These are phyloP conservation scores for Taenioides sp. DNA, from an alignment of 2,797 vertebrate genomes.

Conservation along the genomic window DNA sequence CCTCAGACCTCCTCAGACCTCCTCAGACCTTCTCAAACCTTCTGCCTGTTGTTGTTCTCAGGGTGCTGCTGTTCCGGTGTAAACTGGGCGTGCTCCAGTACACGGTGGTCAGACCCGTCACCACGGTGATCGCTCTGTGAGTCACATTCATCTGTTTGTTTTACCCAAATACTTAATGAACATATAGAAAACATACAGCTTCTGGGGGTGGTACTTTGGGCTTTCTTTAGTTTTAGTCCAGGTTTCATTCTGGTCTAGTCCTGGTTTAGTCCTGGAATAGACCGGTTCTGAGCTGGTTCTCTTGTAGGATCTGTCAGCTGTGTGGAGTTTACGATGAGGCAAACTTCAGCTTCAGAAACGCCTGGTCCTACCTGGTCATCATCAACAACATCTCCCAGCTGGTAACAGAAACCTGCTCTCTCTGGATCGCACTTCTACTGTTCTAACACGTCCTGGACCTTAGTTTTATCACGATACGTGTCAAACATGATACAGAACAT, in stretches of 20 bases:
- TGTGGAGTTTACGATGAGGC: slow-evolving; percentile 91
- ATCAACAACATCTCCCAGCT: slow-evolving; percentile 97
- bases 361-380: slow-evolving; percentile 96
- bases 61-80: slow-evolving; percentile 91
- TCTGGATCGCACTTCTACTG: no score
- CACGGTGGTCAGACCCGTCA: slow-evolving; percentile 92
- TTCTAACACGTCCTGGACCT: background rate
- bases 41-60: slow-evolving; percentile 53
- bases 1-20: no score
- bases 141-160: slow-evolving; percentile 50
- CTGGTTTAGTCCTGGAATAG: no score
- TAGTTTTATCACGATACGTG: no score
- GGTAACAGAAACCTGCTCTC: slow-evolving; percentile 64
- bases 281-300: background rate
- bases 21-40: no score
- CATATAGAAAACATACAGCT: background rate
- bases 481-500: no score
- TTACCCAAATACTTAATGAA: background rate
- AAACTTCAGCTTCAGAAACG: slow-evolving; percentile 93
- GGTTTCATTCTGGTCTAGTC: no score
- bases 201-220: background rate
- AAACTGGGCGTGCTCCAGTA: slow-evolving; percentile 96
- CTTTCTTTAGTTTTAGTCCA: no score
- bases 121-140: slow-evolving; percentile 92
- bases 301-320: slow-evolving; percentile 88